A percentile compares a stretch with the other conserved stretches of the same genome.
Evolutionary conservation across 2,888 invertebrate genomes (phyloP).

Genomic region (Zonitis immaculata): DNA sequence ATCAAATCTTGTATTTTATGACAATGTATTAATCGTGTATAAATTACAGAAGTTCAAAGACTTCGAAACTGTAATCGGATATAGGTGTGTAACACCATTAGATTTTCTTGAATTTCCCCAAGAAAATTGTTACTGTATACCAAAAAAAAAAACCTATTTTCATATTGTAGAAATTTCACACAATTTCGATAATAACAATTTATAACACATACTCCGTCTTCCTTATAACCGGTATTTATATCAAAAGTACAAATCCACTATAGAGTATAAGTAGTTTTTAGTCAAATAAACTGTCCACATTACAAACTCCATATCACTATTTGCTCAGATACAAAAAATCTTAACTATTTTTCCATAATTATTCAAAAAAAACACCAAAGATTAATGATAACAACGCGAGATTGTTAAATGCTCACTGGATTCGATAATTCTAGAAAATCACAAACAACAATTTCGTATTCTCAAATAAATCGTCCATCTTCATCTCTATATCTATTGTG

Average conservation of each 20-base stretch:
- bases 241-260: conserved; percentile 13
- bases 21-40: conserved; percentile 13
- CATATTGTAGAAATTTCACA: no score
- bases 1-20: conserved; percentile 15
- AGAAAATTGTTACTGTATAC: no score
- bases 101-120: neutral
- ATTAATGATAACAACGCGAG: no score
- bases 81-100: conserved; percentile 10
- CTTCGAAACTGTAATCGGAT: conserved; percentile 16
- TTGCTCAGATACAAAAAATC: neutral
- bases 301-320: neutral
- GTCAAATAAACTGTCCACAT: neutral
- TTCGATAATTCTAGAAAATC: neutral
- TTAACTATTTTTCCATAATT: neutral
- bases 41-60: conserved; percentile 11
- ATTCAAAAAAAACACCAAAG: neutral
- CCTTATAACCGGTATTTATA: conserved; percentile 7
- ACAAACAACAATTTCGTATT: neutral
- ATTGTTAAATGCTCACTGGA: neutral
- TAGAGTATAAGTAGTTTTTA: neutral
- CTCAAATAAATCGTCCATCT: no score
- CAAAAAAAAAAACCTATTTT: no score
- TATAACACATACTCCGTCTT: conserved; percentile 20
- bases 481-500: neutral
- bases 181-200: conserved; percentile 6